A percentile compares a stretch with the other conserved stretches of the same genome.
Evolutionary conservation across 1,140 invertebrate genomes (phyloP).

Genomic region (Calliphora vicina): DNA sequence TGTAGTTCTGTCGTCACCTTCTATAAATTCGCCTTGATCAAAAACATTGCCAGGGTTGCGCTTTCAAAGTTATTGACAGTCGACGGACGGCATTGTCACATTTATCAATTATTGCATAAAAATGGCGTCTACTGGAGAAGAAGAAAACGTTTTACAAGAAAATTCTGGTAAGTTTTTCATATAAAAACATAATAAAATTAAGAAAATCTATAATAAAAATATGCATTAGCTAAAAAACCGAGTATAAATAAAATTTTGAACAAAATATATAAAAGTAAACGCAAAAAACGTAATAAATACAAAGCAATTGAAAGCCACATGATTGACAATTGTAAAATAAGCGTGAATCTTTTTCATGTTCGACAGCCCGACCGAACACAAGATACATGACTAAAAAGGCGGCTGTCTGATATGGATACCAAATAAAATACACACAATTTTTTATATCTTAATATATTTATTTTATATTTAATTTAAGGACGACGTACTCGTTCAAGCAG

Average conservation of each 20-base stretch:
- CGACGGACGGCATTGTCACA: no score
- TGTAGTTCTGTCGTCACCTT: no score
- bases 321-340: conserved; percentile 7
- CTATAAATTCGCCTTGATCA: no score
- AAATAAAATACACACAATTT: neutral
- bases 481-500: conserved; percentile 59
- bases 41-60: no score
- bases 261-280: neutral
- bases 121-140: conserved; percentile 56
- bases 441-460: neutral
- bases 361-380: no score
- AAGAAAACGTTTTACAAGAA: conserved; percentile 48
- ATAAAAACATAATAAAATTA: conserved; percentile 24
- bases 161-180: conserved; percentile 48
- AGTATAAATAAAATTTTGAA: neutral
- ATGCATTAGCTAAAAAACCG: neutral
- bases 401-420: neutral
- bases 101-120: conserved; percentile 43
- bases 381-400: conserved; percentile 1
- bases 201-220: neutral
- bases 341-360: conserved; percentile 15
- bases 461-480: conserved; percentile 41
- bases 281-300: neutral
- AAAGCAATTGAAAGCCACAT: neutral
- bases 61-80: no score